Conservation (phyloP, 2,797 vertebrate species). For the Clarias platycephalus region DNA sequence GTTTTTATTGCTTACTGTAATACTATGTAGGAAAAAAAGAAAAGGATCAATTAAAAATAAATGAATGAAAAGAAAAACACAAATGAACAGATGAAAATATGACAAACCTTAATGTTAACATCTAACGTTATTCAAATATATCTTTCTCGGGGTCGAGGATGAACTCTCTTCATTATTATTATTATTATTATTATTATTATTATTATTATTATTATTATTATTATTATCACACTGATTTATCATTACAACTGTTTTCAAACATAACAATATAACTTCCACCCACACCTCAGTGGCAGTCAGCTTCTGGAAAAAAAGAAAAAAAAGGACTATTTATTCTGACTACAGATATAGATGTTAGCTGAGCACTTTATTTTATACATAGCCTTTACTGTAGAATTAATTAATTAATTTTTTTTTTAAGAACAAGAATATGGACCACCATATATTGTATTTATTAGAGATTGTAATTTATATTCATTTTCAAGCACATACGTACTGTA, state of each 20-base stretch:
- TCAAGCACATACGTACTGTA: conserved; percentile 55
- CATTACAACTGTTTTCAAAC: neutral
- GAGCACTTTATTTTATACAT: neutral
- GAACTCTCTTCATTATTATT: neutral
- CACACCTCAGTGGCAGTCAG: neutral
- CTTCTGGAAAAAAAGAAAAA: neutral
- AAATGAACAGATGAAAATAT: neutral
- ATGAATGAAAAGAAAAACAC: neutral
- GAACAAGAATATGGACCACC: neutral
- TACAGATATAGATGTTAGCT: neutral
- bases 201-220: too few relatives aligned
- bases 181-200: too few relatives aligned
- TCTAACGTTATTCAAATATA: neutral
- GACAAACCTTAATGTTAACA: neutral
- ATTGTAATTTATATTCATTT: conserved; percentile 29
- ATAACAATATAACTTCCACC: neutral
- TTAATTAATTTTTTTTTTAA: neutral
- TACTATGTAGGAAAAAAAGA: neutral
- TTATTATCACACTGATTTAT: neutral
- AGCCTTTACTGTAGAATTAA: too few relatives aligned
- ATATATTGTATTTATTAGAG: neutral
- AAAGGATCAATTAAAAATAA: neutral
- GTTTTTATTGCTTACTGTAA: neutral
- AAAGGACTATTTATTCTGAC: neutral
- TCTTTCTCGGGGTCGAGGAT: neutral